These are phyloP conservation scores for Drosophila subobscura DNA, from an alignment of 1,140 invertebrate genomes.

Conservation along the genomic window DNA sequence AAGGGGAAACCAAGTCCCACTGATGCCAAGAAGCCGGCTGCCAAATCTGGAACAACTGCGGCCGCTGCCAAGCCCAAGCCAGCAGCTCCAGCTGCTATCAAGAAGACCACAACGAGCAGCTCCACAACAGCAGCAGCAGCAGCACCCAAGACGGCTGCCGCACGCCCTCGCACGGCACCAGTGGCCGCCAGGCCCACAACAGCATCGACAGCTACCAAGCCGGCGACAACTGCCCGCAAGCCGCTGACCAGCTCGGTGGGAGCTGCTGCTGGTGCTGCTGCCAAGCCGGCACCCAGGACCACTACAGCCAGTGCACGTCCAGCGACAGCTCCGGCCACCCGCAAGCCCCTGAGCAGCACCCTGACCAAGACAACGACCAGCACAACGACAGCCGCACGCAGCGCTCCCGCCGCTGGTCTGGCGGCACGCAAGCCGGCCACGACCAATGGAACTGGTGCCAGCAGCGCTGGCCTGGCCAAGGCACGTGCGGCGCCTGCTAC, in stretches of 20 bases:
- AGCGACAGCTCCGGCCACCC: conserved; percentile 49
- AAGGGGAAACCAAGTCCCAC: conserved; percentile 35
- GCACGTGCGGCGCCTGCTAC: conserved; percentile 20
- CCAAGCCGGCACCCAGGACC: conserved; percentile 38
- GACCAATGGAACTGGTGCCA: conserved; percentile 7
- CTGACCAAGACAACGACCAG: conserved; percentile 22
- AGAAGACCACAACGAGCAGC: conserved; percentile 34
- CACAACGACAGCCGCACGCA: conserved; percentile 14
- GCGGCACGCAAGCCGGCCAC: conserved; percentile 39
- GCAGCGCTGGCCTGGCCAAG: conserved; percentile 22
- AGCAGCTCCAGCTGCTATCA: conserved; percentile 13
- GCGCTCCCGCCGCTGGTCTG: background rate
- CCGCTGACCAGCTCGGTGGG: conserved; percentile 48
- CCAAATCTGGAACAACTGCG: conserved; percentile 11
- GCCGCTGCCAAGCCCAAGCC: conserved; percentile 44
- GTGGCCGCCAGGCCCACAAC: conserved; percentile 12
- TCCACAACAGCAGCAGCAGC: conserved; percentile 14
- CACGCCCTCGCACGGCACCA: conserved; percentile 71
- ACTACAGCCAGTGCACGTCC: conserved; percentile 36
- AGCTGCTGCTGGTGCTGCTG: conserved; percentile 11
- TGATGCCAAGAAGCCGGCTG: conserved; percentile 54
- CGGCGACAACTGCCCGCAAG: conserved; percentile 43
- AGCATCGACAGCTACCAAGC: conserved; percentile 28
- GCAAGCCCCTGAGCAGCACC: conserved; percentile 21
- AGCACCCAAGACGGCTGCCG: conserved; percentile 24